Evolutionary conservation across 2,113 vertebrate genomes (phyloP).

Genomic region (Mellivora capensis): DNA sequence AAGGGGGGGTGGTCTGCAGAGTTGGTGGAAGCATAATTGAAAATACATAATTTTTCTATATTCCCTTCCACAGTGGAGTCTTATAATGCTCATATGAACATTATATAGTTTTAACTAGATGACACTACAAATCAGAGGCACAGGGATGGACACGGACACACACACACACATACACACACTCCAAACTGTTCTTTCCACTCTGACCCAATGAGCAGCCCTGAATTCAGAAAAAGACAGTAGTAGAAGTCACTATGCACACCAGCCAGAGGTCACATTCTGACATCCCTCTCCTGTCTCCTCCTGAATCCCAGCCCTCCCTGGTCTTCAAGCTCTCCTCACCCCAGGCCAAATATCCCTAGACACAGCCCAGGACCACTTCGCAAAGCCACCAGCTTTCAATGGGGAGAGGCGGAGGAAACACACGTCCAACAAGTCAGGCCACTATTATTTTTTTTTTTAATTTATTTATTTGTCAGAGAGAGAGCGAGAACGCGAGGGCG

Average conservation of each 20-base stretch:
- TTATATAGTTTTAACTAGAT: background rate
- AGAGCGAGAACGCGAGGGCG: too few species aligned
- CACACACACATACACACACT: background rate
- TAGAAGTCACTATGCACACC: background rate
- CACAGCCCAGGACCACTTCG: background rate
- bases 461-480: too few species aligned
- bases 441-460: slow-evolving; percentile 11
- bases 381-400: background rate
- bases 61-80: background rate
- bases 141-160: background rate
- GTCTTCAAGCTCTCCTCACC: background rate
- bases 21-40: background rate
- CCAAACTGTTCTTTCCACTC: background rate
- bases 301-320: background rate
- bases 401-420: slow-evolving; percentile 9
- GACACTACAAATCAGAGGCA: background rate
- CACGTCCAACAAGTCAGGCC: background rate
- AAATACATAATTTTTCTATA: background rate
- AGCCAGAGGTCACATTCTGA: background rate
- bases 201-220: background rate
- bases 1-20: background rate
- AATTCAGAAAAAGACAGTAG: background rate
- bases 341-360: background rate
- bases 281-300: background rate
- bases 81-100: background rate